Percentiles rank a stretch among this genome's conserved stretches.
These are phyloP conservation scores for Melanocharis versteri DNA, from an alignment of 2,113 vertebrate species.

Conservation along the genomic window DNA sequence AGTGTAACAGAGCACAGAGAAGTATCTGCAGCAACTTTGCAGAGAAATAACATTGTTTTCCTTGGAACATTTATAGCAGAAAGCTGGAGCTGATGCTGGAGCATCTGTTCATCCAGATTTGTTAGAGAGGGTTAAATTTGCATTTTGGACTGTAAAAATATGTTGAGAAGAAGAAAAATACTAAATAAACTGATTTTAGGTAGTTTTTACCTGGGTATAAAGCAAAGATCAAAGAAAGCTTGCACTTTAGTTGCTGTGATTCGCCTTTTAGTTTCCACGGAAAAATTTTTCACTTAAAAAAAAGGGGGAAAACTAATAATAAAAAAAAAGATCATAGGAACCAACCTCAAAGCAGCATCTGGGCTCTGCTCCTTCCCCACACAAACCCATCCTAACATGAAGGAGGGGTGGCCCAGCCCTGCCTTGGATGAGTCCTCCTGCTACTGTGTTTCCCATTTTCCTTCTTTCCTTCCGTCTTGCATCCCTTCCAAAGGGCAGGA, in stretches of 20 bases:
- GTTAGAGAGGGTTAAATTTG: not conserved
- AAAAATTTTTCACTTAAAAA: not conserved
- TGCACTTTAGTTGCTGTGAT: not conserved
- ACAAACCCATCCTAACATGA: accelerated
- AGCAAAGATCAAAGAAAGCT: not conserved
- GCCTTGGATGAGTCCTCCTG: not conserved
- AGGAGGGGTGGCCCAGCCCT: no score
- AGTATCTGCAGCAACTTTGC: not conserved
- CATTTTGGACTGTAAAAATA: not conserved
- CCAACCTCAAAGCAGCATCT: no score
- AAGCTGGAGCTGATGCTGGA: not conserved
- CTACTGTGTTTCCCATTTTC: not conserved
- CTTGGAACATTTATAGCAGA: not conserved
- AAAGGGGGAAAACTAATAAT: not conserved
- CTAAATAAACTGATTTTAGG: not conserved
- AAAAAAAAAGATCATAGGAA: not conserved
- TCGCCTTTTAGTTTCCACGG: not conserved
- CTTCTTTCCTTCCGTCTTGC: not conserved
- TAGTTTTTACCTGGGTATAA: not conserved
- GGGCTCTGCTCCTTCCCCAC: not conserved
- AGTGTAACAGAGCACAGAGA: not conserved
- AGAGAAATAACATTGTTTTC: not conserved
- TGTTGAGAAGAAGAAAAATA: not conserved
- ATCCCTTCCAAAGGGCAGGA: not conserved
- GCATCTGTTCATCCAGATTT: accelerated